Base-by-base conservation (phyloP, 2,888 invertebrate species). In the Drosophila mayaguana region DNA sequence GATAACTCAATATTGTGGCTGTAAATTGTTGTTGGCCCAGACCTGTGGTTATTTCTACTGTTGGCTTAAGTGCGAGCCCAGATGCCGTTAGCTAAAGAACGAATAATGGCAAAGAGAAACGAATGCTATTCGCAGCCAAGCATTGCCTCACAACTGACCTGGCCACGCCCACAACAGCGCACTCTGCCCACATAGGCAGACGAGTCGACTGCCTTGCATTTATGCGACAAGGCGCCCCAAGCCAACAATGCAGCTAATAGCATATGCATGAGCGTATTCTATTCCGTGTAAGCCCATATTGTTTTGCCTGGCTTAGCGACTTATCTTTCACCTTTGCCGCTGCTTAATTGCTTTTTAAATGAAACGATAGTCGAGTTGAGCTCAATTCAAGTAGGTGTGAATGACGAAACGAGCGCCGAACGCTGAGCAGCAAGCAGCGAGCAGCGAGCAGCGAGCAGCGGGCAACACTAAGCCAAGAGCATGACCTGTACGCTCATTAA, bases 401-500 rank as follows among this genome's bases (percentile, higher is more conserved):
- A 72, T 73, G 72, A 34, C 36, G 51, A 72, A 72, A 61, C 56
- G 42, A 51, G 7, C 42, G 20, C 32, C 56, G 42, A 51, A 5
- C 42, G 20, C 32, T 12, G 20, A 28, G 25, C 63, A 43, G 40
- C 57, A n/a, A n/a, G n/a, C n/a, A n/a, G n/a, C n/a, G n/a, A n/a
- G 57, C 34, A 34, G 12, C 34, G 14, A 14, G 34, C 14, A 36
- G 2, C 63, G 18, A n/a, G 28, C 63, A 43, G 28, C 57, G 57
- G 54, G 6, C 32, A 25, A 8, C 32, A 20, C 9, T 64, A 55
- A 66, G 76, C 81, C 77, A 80, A 81, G 82, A 83, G 82, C 81
- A 75, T 81, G 82, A 84, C 84, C 84, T 79, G 67, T 71, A 75
- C 72, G 79, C 82, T 79, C 79, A 84, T 84, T 79, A 67, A 63